Evolutionary conservation across 2,797 vertebrate species (phyloP), one percentile per base, ranked within the genome.

Genomic region (Rhinella marina): DNA sequence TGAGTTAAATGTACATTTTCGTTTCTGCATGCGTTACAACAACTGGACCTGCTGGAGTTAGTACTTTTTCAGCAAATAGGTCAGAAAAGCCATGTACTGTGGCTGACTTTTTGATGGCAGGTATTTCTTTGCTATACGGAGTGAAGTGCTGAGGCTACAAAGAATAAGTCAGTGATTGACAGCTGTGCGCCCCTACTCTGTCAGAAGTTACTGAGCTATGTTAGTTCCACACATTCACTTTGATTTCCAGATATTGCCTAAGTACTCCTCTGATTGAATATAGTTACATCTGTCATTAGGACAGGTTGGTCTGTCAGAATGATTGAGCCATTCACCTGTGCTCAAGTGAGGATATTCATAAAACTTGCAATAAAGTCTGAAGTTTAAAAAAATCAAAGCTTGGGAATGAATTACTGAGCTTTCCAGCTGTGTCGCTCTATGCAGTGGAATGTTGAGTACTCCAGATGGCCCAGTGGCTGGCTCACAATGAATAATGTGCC

Each of bases 311-410:
- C 59, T 78, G 41, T 64, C 84, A 77, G 41, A 64, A 59, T 85
- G 72, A 77, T 78, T 61, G 73, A 85, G 73, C 50, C 84, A 66
- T 77, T 83, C 81, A 83, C 81, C 81, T 83, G 81, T 66, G 57
- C 84, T 66, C 23, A 52, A 85, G 72, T 77, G 32, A 77, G 72
- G 57, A 77, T 57, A 85, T 85, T 85, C 83, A 85, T 85, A 85
- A 85, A 85, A 85, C 59, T 77, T 48, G 41, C 84, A 85, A 52
- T 85, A 78, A 85, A 85, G 41, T 78, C 59, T 85, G 59, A 25
- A 64, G 57, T 48, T 73, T 29, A 72, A 84, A 76, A 75, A 84
- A 76, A 84, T 73, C 56, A 62, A 76, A 77, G 32, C 83, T 52
- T n/a, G 6, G 6, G 75, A 62, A 76, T 85, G 72, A 85, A 21